Percentiles rank a stretch among this genome's conserved stretches.
These are phyloP conservation scores for Brachionus plicatilis DNA, from an alignment of 1,140 invertebrate species.

Conservation along the genomic window DNA sequence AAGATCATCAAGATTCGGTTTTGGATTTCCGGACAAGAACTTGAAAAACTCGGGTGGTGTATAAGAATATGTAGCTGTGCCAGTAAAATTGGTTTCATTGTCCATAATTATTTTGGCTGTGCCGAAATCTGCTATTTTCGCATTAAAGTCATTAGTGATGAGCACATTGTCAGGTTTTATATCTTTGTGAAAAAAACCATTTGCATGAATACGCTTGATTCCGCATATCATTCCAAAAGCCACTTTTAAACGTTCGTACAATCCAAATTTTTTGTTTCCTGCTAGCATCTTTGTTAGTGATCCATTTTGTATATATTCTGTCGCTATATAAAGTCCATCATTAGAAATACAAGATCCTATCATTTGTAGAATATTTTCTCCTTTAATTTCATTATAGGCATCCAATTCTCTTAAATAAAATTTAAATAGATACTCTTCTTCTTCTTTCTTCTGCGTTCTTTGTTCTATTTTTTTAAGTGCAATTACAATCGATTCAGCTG, in stretches of 20 bases:
- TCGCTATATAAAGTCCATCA: background rate
- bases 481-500: background rate
- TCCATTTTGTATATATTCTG: background rate
- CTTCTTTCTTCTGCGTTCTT: background rate
- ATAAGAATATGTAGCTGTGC: background rate
- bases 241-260: background rate
- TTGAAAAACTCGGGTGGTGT: background rate
- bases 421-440: background rate
- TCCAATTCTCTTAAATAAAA: conserved; percentile 12
- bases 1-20: background rate
- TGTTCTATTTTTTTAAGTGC: background rate
- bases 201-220: background rate
- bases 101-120: background rate
- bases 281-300: background rate
- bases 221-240: too few species aligned
- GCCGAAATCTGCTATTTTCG: conserved; percentile 18
- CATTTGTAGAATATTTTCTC: background rate
- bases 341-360: background rate
- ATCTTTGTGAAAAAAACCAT: background rate
- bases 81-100: background rate
- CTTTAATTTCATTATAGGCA: background rate
- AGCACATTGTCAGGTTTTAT: conserved; percentile 4
- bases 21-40: background rate
- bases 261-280: background rate
- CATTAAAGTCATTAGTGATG: background rate